These are phyloP conservation scores for Oncorhynchus keta DNA, from an alignment of 2,113 vertebrate genomes.

Conservation along the genomic window DNA sequence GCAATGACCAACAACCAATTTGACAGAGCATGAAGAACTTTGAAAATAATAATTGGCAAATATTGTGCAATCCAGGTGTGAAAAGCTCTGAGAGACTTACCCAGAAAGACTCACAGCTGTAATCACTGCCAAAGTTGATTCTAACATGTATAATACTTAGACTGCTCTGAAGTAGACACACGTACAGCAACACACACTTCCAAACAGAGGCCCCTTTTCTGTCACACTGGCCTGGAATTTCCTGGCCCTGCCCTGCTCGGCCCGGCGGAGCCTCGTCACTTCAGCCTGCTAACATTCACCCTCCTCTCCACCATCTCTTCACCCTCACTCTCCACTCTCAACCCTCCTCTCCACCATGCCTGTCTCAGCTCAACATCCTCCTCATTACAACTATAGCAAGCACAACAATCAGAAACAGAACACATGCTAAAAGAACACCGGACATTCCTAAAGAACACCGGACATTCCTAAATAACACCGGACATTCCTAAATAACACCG, in stretches of 20 bases:
- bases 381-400: constrained; percentile 22
- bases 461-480: constrained; percentile 19
- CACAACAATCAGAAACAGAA: constrained; percentile 30
- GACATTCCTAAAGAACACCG: constrained; percentile 3
- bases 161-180: constrained; percentile 23
- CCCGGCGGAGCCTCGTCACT: constrained; percentile 43
- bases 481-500: constrained; percentile 1
- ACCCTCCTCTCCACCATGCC: constrained; percentile 19
- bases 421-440: constrained; percentile 18
- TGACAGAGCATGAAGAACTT: too few relatives aligned
- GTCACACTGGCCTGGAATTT: constrained; percentile 88
- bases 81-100: too few relatives aligned
- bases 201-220: constrained; percentile 50
- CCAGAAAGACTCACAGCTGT: too few relatives aligned
- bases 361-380: constrained; percentile 32
- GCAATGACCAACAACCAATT: too few relatives aligned
- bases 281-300: constrained; percentile 47
- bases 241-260: constrained; percentile 78
- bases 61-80: too few relatives aligned
- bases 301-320: constrained; percentile 11
- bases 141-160: constrained; percentile 23
- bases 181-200: constrained; percentile 11
- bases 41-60: too few relatives aligned
- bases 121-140: too few relatives aligned
- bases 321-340: too few relatives aligned